Base-by-base conservation (phyloP, 2,113 vertebrate species). In the Pleuronectes platessa region DNA sequence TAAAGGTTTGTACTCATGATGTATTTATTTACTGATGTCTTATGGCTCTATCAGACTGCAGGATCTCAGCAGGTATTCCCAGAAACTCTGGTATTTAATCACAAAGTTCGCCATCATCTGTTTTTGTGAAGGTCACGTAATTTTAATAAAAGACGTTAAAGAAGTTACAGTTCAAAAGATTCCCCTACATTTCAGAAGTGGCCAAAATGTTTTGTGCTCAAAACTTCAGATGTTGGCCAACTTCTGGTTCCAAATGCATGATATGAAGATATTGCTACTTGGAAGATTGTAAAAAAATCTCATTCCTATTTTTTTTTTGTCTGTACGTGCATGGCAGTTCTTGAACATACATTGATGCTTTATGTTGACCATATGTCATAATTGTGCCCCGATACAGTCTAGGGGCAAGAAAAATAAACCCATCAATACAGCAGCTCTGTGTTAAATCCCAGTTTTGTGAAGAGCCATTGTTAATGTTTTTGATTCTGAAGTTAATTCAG, bases 1-100 rank as follows among this genome's bases (percentile, higher is more conserved):
- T 90, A 86, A 95, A 97, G 96, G 96, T 97, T 97, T 96, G 96
- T 97, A 96, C 94, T 68, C 42, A 18, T 79, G 71, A 69, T 82
- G 31, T 60, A 40, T 70, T 68, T 65, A 5, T 72, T 71, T 61
- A 5, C 67, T 51, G 37, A 60, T 35, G 27, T 61, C n/a, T 63
- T 64, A 23, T 8, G 26, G 27, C 47, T 72, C 45, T 27, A 11
- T 66, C 42, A 54, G 31, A 51, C 45, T 11, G 61, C 67, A 42
- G 35, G 27, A 79, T 71, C 51, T 72, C n/a, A 72, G 63, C 70
- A 54, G 67, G 2, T 68, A 56, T 69, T 83, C 10, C 12, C 14
- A 7, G 4, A 20, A 31, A 66, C 67, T 71, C 64, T 42, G 54
- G 2, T 61, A 68, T 72, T 79, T 64, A 42, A 74, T 72, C 71